Percentiles rank a stretch among this genome's conserved stretches.
phyloP scores from a whole-genome alignment of 2,113 vertebrate genomes.

The Melierax canorus region DNA sequence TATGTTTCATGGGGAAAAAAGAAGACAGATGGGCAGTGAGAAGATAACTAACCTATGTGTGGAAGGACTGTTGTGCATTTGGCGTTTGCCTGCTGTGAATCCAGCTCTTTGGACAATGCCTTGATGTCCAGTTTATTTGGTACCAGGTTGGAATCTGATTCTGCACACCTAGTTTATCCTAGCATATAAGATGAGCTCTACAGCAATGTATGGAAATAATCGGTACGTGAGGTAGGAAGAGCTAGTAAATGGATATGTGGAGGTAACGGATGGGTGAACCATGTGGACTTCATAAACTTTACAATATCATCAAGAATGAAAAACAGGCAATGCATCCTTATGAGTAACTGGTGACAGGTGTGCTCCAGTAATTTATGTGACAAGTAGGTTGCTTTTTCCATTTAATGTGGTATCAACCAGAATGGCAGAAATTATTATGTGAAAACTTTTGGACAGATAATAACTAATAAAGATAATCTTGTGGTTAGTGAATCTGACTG shows the following conservation, averaged over 20 bases:
- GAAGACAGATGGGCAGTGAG: not conserved
- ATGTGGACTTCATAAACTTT: not conserved
- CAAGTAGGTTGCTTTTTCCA: not conserved
- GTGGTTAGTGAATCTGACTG: not conserved
- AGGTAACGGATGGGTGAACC: not conserved
- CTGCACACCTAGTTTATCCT: not conserved
- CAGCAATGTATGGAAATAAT: not conserved
- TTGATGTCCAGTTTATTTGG: not conserved
- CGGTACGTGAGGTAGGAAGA: not conserved
- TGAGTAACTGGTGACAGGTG: not conserved
- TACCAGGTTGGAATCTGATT: not conserved
- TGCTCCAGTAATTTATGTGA: not conserved
- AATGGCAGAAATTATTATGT: not conserved
- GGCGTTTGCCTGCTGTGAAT: not conserved
- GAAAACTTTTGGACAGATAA: constrained; percentile 1
- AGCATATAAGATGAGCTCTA: not conserved
- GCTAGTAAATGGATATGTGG: not conserved
- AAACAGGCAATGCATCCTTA: not conserved
- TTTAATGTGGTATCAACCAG: not conserved
- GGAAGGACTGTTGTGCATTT: not conserved
- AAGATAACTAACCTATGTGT: not conserved
- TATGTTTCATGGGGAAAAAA: not conserved
- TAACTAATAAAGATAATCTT: not conserved
- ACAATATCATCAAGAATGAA: not conserved
- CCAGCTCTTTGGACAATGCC: not conserved